Evolutionary conservation across 2,888 invertebrate genomes (phyloP).

Genomic region (Gari tellinella): DNA sequence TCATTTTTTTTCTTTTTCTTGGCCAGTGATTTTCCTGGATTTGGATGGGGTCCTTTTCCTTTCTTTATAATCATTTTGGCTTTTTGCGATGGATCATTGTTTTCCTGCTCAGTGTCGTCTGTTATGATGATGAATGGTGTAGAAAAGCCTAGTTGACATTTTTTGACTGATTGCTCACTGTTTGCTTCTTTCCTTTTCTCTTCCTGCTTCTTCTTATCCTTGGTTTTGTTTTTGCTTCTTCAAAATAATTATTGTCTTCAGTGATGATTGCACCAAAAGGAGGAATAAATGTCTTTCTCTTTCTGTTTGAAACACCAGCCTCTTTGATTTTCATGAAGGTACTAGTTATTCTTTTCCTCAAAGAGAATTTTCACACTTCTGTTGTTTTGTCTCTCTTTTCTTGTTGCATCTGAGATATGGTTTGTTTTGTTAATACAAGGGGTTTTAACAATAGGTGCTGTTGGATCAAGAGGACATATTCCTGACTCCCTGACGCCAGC

Average conservation of each 20-base stretch:
- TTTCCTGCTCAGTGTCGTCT: no score
- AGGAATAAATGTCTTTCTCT: constrained; percentile 19
- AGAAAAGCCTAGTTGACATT: no score
- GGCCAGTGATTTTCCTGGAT: no score
- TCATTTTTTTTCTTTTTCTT: no score
- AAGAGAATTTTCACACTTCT: constrained; percentile 25
- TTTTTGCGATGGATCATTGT: no score
- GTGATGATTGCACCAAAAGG: constrained; percentile 38
- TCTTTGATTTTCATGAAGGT: constrained; percentile 19
- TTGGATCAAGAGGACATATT: constrained; percentile 38
- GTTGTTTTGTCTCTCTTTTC: no score
- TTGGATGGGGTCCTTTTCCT: no score
- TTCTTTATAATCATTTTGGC: no score
- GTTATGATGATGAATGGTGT: no score
- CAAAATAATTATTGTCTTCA: constrained; percentile 26
- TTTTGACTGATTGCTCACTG: background rate
- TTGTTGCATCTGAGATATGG: no score
- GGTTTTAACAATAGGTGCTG: no score
- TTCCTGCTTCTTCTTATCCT: background rate
- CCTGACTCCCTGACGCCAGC: constrained; percentile 23
- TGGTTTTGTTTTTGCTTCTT: constrained; percentile 5
- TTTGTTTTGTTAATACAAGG: constrained; percentile 8
- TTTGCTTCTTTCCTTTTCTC: background rate
- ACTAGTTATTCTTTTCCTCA: constrained; percentile 15
- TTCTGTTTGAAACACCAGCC: constrained; percentile 10